These are phyloP conservation scores for Macquaria ambigua DNA, from an alignment of 2,113 vertebrate species.

Conservation along the genomic window DNA sequence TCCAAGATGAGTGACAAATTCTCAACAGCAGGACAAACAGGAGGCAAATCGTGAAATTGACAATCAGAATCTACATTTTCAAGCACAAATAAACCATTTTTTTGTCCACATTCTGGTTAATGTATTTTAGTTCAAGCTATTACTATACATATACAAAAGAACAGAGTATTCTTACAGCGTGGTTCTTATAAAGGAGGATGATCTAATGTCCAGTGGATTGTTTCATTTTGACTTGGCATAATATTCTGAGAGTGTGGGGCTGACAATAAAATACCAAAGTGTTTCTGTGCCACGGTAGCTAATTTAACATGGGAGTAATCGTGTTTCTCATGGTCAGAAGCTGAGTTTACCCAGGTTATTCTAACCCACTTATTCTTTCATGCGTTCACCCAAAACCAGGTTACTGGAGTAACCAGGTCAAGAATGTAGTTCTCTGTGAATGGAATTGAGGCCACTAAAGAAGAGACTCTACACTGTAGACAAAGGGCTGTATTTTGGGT, in stretches of 20 bases:
- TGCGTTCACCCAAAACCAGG: slow-evolving; percentile 41
- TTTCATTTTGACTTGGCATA: slow-evolving; percentile 10
- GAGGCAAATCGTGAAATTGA: neutral
- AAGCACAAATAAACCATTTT: neutral
- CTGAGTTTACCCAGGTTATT: neutral
- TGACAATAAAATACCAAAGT: neutral
- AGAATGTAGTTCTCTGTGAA: slow-evolving; percentile 24
- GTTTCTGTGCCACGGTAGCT: neutral
- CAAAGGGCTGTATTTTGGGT: slow-evolving; percentile 8
- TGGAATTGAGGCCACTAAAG: slow-evolving; percentile 41
- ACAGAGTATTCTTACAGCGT: neutral
- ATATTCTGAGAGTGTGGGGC: neutral
- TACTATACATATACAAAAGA: neutral
- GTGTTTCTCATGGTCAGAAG: slow-evolving; percentile 15
- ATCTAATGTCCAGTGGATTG: neutral
- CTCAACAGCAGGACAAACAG: neutral
- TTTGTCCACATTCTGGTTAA: neutral
- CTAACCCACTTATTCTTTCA: slow-evolving; percentile 47
- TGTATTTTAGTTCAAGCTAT: neutral
- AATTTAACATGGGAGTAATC: neutral
- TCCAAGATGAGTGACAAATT: neutral
- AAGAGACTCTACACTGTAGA: neutral
- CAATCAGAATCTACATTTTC: neutral
- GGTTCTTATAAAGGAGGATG: neutral
- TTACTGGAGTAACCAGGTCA: slow-evolving; percentile 57